Evolutionary conservation across 2,113 vertebrate genomes (phyloP).

Genomic region (Myrmecobius fasciatus): DNA sequence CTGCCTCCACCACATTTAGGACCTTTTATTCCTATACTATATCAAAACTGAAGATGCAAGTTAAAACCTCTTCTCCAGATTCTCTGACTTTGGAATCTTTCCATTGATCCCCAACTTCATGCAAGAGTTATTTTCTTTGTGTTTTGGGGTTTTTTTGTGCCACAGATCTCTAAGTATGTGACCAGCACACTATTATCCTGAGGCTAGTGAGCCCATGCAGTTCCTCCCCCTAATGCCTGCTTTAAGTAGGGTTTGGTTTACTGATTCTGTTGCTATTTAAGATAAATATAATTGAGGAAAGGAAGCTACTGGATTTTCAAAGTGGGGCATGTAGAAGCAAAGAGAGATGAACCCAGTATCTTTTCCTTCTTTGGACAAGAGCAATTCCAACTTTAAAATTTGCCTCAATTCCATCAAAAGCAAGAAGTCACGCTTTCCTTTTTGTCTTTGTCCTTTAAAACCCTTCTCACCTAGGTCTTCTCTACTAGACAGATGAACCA

Average conservation of each 20-base stretch:
- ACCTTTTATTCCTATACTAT: background rate
- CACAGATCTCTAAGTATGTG: background rate
- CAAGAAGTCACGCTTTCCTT: background rate
- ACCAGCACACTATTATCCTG: background rate
- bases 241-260: background rate
- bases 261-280: background rate
- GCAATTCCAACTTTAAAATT: too few species aligned
- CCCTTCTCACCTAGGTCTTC: background rate
- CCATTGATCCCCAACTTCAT: background rate
- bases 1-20: background rate
- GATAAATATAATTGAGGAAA: background rate
- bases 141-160: background rate
- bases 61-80: background rate
- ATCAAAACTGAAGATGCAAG: background rate
- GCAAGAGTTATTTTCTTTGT: background rate
- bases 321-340: background rate
- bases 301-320: background rate
- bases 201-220: background rate
- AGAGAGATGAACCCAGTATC: background rate
- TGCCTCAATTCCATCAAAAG: background rate
- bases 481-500: background rate
- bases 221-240: background rate
- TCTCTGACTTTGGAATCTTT: background rate
- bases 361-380: background rate
- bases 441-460: background rate